Evolutionary conservation across 1,140 invertebrate genomes (phyloP), one percentile per base, ranked within the genome.

Genomic region (Bactericera cockerelli): DNA sequence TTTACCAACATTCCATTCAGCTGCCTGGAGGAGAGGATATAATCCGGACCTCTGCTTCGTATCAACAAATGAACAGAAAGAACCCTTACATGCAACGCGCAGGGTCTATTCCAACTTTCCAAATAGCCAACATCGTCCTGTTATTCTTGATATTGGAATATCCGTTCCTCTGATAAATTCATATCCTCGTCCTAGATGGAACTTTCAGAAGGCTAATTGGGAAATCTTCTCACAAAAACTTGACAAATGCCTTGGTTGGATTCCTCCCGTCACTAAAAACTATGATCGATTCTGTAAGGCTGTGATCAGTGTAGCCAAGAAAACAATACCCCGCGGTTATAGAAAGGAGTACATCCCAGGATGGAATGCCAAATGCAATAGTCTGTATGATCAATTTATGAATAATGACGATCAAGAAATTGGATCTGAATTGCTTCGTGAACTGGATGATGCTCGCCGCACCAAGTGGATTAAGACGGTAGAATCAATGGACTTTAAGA

Each of bases 21-120:
- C 19, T 21, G 49, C 2, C 31, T 62, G 26, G 61, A 59, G 31
- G 6, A 38, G 42, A 38, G 22, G 24, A 19, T 59, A 62, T 55
- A 59, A 62, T 10, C 19, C 16, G 26, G 49, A 59, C 22, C n/a
- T 62, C 53, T 33, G 26, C 26, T 62, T 59, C 33, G 36, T 42
- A 36, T 49, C 24, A 14, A 60, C 28, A 31, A 28, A 60, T 8
- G 8, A n/a, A 3, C 26, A 56, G 25, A 38, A 26, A 3, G n/a
- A n/a, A 55, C 13, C 59, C 10, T 16, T 57, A 25, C 16, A 6
- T 26, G 49, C 59, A 4, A 21, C 22, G n/a, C 31, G 26, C 38
- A 57, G 56, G 42, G 56, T 57, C 2, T 57, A 39, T 42, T 14
- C 26, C 19, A 38, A 57, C 21, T 60, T 60, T 26, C 33, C 59